Evolutionary conservation across 2,797 vertebrate genomes (phyloP).

Genomic region (Oceanodroma leucorhoa): DNA sequence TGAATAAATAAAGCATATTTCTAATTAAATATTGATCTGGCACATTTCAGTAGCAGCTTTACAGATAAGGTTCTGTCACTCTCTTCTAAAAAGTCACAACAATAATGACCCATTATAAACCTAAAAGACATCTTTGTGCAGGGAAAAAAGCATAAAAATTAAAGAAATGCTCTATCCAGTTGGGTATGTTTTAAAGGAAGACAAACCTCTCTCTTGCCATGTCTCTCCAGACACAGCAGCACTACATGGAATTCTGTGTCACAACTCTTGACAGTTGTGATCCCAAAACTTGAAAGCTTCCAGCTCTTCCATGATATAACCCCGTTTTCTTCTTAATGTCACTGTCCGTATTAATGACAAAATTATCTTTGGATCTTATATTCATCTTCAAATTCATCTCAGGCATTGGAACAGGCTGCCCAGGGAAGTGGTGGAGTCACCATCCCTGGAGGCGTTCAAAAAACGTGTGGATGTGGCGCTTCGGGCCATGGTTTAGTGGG

Average conservation of each 20-base stretch:
- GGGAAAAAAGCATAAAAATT: not conserved
- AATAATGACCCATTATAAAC: not conserved
- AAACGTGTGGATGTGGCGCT: too few species aligned
- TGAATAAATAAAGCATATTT: not conserved
- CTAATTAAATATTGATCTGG: not conserved
- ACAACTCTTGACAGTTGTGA: not conserved
- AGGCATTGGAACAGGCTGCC: too few species aligned
- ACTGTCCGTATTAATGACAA: not conserved
- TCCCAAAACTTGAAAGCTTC: not conserved
- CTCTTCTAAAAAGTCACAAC: not conserved
- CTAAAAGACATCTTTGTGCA: not conserved
- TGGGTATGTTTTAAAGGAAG: not conserved
- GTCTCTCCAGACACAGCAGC: not conserved
- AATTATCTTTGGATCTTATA: not conserved
- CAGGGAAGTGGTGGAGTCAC: too few species aligned
- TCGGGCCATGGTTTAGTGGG: too few species aligned
- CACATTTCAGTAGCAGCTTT: not conserved
- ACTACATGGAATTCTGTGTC: not conserved
- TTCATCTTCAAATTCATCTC: not conserved
- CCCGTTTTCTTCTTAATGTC: not conserved
- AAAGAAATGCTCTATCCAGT: not conserved
- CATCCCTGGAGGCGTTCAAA: too few species aligned
- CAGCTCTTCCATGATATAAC: not conserved
- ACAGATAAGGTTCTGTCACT: accelerated
- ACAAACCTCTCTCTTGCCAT: not conserved